Evolutionary conservation across 2,888 invertebrate genomes (phyloP).

Genomic region (Xylota sylvarum): DNA sequence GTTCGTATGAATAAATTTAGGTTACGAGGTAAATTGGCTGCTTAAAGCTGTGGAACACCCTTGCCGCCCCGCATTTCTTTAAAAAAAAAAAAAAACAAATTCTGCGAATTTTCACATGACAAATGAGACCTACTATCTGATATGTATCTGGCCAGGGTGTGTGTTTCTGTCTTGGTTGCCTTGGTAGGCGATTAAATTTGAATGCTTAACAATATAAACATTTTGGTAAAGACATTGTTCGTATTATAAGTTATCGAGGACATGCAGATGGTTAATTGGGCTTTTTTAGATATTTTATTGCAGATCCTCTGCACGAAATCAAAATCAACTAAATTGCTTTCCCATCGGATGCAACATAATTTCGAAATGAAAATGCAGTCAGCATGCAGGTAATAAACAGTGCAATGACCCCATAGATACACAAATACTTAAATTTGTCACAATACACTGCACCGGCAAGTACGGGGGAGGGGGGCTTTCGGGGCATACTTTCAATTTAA

Average conservation of each 20-base stretch:
- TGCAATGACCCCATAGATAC: slow-evolving; percentile 49
- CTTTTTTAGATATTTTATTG: slow-evolving; percentile 17
- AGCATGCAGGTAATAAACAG: slow-evolving; percentile 51
- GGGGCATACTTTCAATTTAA: slow-evolving; percentile 30
- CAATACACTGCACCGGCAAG: slow-evolving; percentile 34
- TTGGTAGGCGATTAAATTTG: slow-evolving; percentile 52
- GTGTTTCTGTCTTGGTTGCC: slow-evolving; percentile 19
- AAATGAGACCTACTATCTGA: slow-evolving; percentile 50
- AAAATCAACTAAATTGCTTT: not conserved
- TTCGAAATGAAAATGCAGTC: slow-evolving; percentile 36
- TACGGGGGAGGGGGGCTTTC: not conserved
- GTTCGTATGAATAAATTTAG: slow-evolving; percentile 73
- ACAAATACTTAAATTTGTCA: slow-evolving; percentile 68
- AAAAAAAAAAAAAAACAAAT: slow-evolving; percentile 52
- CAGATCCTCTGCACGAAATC: slow-evolving; percentile 28
- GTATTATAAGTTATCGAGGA: slow-evolving; percentile 45
- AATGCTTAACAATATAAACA: not conserved
- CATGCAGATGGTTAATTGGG: slow-evolving; percentile 61
- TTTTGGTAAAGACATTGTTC: slow-evolving; percentile 35
- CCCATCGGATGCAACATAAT: slow-evolving; percentile 1
- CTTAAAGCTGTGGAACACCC: not conserved
- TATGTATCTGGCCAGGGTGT: not conserved
- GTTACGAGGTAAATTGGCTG: slow-evolving; percentile 70
- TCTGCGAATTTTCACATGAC: slow-evolving; percentile 62
- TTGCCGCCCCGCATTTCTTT: not conserved